Base-by-base conservation (phyloP, 2,797 vertebrate species). In the Scyliorhinus canicula region DNA sequence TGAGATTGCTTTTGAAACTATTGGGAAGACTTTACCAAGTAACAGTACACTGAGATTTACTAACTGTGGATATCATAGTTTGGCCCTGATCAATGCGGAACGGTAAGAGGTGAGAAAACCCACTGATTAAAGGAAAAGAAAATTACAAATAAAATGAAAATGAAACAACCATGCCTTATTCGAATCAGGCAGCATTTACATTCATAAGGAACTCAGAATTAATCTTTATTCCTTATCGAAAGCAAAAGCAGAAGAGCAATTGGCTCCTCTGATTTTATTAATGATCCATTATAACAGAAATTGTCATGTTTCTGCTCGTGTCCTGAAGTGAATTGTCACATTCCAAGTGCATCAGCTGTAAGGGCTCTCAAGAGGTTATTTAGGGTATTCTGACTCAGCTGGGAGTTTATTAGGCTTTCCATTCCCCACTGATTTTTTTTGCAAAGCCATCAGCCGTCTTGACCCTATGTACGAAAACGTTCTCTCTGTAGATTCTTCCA, bases 161-260 rank as follows among this genome's bases (percentile, higher is more conserved):
- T 63, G 26, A 44, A 91, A 60, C 2, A 63, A 44, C 44, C 9
- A 2, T 47, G n/a, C 16, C 60, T 60, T 55, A 24, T 63, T 65
- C 65, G 88, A 65, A 24, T 44, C n/a, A 65, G 57, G 35, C 14
- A 57, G 86, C 57, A 65, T 26, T 91, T 91, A 91, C 35, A 44
- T 65, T 91, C n/a, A 44, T 65, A 91, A 82, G 88, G 88, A 91
- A 91, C 35, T 63, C 7, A 24, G 57, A 91, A 91, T 57, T 63
- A 2, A 91, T 91, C 60, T 91, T 44, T 63, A 91, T 12, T 91
- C 88, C 60, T 91, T 12, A 65, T 91, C 65, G 88, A 91, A 91
- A 91, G 88, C n/a, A 91, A 91, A 91, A 91, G 57, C 40, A 21
- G n/a, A 91, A 91, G 65, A 65, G 9, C 24, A 44, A 21, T 65